Evolutionary conservation across 2,797 vertebrate species (phyloP).

Genomic region (Lithobates sylvaticus): DNA sequence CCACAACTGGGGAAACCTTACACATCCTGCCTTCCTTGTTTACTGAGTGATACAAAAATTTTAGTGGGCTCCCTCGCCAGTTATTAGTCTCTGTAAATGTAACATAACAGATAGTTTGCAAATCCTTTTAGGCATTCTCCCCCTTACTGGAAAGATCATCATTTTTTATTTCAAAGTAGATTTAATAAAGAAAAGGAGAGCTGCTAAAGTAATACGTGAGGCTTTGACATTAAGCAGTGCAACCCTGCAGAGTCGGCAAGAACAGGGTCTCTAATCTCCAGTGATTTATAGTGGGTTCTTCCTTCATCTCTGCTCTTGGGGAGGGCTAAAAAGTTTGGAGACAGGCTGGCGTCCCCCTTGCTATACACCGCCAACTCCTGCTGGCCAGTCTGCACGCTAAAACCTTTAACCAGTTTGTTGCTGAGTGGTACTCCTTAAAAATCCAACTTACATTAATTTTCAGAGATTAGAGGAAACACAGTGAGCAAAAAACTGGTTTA

Average conservation of each 20-base stretch:
- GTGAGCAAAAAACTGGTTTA: neutral
- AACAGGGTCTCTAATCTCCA: constrained; percentile 97
- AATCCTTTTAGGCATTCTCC: constrained; percentile 84
- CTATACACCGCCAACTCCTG: constrained; percentile 82
- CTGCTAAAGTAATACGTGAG: constrained; percentile 90
- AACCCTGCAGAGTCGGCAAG: constrained; percentile 86
- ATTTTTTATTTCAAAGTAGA: constrained; percentile 84
- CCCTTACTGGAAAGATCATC: constrained; percentile 87
- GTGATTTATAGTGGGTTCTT: constrained; percentile 97
- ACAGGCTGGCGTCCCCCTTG: constrained; percentile 93
- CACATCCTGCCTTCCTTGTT: constrained; percentile 70
- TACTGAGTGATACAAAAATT: constrained; percentile 79
- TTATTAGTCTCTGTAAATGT: constrained; percentile 86
- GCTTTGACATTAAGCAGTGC: constrained; percentile 96
- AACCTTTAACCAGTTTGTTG: constrained; percentile 79
- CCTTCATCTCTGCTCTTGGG: constrained; percentile 87
- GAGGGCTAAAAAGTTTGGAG: constrained; percentile 95
- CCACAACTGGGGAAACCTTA: constrained; percentile 64
- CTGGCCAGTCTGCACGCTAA: constrained; percentile 77
- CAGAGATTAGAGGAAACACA: constrained; percentile 3
- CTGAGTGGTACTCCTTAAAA: constrained; percentile 69
- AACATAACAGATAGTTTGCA: constrained; percentile 89
- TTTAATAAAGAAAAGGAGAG: constrained; percentile 88
- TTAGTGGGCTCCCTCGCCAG: constrained; percentile 79
- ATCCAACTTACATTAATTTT: neutral